Percentiles rank a stretch among this genome's conserved stretches.
These are phyloP conservation scores for Prunella fulvescens DNA, from an alignment of 2,113 vertebrate genomes.

Conservation along the genomic window DNA sequence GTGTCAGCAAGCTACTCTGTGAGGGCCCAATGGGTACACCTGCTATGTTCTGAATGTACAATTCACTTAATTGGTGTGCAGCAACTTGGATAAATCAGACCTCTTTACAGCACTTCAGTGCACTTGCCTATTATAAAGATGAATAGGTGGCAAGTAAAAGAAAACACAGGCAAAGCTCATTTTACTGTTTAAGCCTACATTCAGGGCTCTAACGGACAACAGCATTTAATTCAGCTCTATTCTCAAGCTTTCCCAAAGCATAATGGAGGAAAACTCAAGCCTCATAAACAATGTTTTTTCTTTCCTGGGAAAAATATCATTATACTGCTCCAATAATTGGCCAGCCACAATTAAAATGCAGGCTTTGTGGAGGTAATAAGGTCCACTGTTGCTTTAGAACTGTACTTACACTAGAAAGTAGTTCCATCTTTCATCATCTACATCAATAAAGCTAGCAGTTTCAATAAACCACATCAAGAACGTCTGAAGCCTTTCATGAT, in stretches of 20 bases:
- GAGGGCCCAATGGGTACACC: constrained; percentile 96
- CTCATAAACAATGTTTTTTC: constrained; percentile 95
- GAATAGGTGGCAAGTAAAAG: constrained; percentile 99
- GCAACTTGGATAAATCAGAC: constrained; percentile 98
- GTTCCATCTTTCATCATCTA: constrained; percentile 98
- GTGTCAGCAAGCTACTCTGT: constrained; percentile 92
- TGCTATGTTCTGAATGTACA: constrained; percentile 99
- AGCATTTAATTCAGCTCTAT: constrained; percentile 98
- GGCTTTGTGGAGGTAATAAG: constrained; percentile 80
- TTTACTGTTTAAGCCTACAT: constrained; percentile 99
- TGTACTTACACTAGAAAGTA: constrained; percentile 99
- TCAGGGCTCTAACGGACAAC: constrained; percentile 97
- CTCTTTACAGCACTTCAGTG: constrained; percentile 99
- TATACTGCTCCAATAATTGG: constrained; percentile 96
- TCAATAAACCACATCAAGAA: constrained; percentile 99
- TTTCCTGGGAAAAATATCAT: constrained; percentile 95
- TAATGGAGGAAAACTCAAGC: constrained; percentile 95
- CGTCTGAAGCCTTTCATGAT: constrained; percentile 96
- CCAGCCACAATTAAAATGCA: constrained; percentile 88
- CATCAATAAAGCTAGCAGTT: constrained; percentile 98
- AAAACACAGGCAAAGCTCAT: constrained; percentile 99
- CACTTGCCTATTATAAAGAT: constrained; percentile 98
- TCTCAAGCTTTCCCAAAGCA: constrained; percentile 85
- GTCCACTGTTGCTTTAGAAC: constrained; percentile 87
- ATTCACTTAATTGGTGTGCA: constrained; percentile 99